Base-by-base conservation (phyloP, 2,888 invertebrate genomes). In the Cerceris rybyensis region DNA sequence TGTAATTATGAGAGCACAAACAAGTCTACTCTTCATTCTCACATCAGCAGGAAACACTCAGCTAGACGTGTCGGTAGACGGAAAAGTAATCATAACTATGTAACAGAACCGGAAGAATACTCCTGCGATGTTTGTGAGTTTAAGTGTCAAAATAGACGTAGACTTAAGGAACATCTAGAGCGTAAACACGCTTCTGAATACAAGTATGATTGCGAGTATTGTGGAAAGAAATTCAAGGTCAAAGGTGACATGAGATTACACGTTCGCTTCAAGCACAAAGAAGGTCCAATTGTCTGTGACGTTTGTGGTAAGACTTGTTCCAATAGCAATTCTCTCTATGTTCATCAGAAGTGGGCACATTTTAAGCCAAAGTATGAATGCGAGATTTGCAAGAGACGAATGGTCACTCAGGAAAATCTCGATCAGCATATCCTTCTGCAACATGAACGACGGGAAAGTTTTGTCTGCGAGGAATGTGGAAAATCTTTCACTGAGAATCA, bases 401-500 rank as follows among this genome's bases (percentile, higher is more conserved):
- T 90, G 88, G 89, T 89, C 7, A 88, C 86, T 6, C 89, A 90
- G 60, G 87, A 86, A 17, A 91, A 90, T 68, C 83, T 90, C 7
- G 88, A 90, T 54, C 89, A 90, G 58, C 90, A 90, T 17, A 84
- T 90, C 2, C 61, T 88, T 5, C 64, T 87, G 55, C 89, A 88
- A 41, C 89, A 89, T 71, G 86, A 89, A 61, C 82, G 84, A 16
- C 74, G 82, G 0, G 86, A 89, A 63, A 93, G 93, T 0, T 93
- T 93, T 77, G 90, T 84, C 2, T 93, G 93, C 82, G 91, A 93
- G 14, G 89, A 89, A 11, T 93, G 93, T 76, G 91, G 90, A 2
- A 93, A 93, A 68, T 89, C 90, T 0, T 93, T 93, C 80, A 90
- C 92, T 0, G 93, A 93, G 78, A 88, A 89, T 61, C 92, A 93